phyloP scores from a whole-genome alignment of 2,797 vertebrate species.

The Molossus alvarezi region DNA sequence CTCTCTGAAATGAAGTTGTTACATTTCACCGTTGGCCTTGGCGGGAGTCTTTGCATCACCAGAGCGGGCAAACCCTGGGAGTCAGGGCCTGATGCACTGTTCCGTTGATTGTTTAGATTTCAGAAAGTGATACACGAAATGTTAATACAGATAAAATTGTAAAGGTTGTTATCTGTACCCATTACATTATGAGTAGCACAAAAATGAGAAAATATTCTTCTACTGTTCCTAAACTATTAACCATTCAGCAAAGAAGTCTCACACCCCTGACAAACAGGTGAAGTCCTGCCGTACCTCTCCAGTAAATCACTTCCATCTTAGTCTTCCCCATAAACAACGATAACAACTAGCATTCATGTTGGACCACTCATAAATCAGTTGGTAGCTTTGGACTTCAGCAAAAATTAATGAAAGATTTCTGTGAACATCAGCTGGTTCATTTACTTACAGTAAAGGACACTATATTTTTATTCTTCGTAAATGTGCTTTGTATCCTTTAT shows the following conservation, averaged over 20 bases:
- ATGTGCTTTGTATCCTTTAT: not conserved
- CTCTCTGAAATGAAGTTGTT: slow-evolving; percentile 19
- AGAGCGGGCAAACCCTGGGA: not conserved
- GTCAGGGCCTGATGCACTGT: not conserved
- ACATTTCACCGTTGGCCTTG: not conserved
- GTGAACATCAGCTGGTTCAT: not conserved
- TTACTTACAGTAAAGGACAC: not conserved
- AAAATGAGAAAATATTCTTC: not conserved
- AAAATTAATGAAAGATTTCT: slow-evolving; percentile 22
- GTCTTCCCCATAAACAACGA: not conserved
- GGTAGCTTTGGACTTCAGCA: slow-evolving; percentile 30
- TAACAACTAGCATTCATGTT: not conserved
- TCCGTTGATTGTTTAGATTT: slow-evolving; percentile 15
- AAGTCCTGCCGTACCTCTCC: not conserved
- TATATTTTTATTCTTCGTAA: slow-evolving; percentile 30
- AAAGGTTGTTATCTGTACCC: not conserved
- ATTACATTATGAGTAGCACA: not conserved
- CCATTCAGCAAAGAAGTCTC: not conserved
- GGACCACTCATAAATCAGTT: not conserved
- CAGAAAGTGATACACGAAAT: not conserved
- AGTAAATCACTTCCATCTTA: not conserved
- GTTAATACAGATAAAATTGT: not conserved
- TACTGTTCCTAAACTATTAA: not conserved
- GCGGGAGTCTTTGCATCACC: not conserved
- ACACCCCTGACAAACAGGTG: not conserved